A percentile compares a stretch with the other conserved stretches of the same genome.
Conservation (phyloP, 2,797 vertebrate species). For the Philypnodon macrostomus region DNA sequence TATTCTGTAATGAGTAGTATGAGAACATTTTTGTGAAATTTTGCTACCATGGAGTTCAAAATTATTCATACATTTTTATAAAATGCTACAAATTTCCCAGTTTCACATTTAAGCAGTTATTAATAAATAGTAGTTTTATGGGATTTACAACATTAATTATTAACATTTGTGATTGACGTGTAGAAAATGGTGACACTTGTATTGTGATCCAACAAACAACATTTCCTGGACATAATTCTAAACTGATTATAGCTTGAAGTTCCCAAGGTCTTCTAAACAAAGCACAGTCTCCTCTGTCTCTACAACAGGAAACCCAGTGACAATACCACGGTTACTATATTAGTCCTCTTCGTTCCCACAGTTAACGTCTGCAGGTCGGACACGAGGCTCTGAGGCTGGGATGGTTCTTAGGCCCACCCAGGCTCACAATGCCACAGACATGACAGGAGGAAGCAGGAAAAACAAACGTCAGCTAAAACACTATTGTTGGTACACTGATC, state of each 20-base stretch:
- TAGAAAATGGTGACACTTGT: too few species aligned
- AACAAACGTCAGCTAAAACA: slow-evolving; percentile 41
- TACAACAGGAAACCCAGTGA: slow-evolving; percentile 21
- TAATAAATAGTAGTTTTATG: too few species aligned
- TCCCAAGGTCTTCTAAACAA: slow-evolving; percentile 21
- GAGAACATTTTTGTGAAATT: too few species aligned
- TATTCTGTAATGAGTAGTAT: too few species aligned
- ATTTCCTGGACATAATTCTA: background rate
- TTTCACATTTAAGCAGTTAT: too few species aligned
- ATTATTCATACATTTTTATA: too few species aligned
- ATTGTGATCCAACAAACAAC: slow-evolving; percentile 15
- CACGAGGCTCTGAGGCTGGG: slow-evolving; percentile 16
- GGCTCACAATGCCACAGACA: slow-evolving; percentile 50
- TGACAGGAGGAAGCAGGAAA: slow-evolving; percentile 62
- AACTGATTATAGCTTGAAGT: slow-evolving; percentile 6
- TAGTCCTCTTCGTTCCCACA: slow-evolving; percentile 47
- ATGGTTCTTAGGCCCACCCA: slow-evolving; percentile 34
- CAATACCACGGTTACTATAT: slow-evolving; percentile 25
- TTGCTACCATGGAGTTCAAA: too few species aligned
- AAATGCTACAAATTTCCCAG: too few species aligned
- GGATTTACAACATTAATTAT: too few species aligned
- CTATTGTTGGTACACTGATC: slow-evolving; percentile 56
- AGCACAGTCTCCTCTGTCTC: slow-evolving; percentile 8
- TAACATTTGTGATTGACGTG: too few species aligned
- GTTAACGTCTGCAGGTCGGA: slow-evolving; percentile 28